phyloP scores from a whole-genome alignment of 2,113 vertebrate genomes.

The Campylorhamphus procurvoides region DNA sequence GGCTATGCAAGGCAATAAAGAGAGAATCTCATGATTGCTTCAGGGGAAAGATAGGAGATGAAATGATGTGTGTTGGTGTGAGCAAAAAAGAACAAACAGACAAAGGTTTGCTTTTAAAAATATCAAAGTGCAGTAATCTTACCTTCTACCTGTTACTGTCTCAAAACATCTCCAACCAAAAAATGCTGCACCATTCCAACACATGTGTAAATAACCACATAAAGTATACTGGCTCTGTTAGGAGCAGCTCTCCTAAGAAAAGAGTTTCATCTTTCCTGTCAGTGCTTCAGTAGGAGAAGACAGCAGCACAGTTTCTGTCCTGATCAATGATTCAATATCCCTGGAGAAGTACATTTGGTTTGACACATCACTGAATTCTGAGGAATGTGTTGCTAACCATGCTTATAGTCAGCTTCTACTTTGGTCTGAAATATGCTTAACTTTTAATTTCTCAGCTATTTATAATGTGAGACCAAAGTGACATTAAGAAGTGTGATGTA shows the following conservation, averaged over 20 bases:
- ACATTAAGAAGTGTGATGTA: background rate
- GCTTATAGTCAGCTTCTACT: background rate
- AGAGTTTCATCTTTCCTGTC: background rate
- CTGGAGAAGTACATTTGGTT: background rate
- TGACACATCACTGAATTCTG: background rate
- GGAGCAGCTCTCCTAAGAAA: background rate
- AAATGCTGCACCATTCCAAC: background rate
- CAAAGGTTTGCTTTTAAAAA: background rate
- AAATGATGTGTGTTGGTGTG: background rate
- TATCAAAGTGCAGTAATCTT: background rate
- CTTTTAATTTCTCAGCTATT: constrained; percentile 9
- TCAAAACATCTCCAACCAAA: background rate
- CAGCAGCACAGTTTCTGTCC: background rate
- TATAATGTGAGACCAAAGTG: background rate
- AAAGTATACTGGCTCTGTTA: background rate
- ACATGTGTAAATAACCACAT: background rate
- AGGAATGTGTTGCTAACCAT: background rate
- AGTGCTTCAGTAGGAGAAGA: background rate
- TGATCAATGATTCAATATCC: background rate
- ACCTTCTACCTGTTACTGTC: background rate
- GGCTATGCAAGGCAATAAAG: background rate
- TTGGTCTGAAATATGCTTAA: background rate
- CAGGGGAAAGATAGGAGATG: background rate
- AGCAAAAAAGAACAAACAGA: background rate
- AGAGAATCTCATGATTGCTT: background rate